A percentile compares a stretch with the other conserved stretches of the same genome.
phyloP scores from a whole-genome alignment of 2,888 invertebrate genomes.

The Xestia c-nigrum region DNA sequence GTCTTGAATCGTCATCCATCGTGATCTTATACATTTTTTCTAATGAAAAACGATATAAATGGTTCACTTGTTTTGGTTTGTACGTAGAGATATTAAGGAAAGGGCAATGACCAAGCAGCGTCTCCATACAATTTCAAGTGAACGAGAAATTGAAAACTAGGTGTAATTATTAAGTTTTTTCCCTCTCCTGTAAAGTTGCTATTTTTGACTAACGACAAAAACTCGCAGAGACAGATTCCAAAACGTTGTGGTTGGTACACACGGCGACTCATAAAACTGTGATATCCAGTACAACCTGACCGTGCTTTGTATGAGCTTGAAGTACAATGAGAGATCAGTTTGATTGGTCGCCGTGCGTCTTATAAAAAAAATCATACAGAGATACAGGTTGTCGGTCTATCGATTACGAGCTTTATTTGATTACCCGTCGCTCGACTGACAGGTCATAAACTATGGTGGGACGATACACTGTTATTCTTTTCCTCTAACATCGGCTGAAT shows the following conservation, averaged over 20 bases:
- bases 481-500: slow-evolving; percentile 33
- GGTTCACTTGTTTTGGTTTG: too few relatives aligned
- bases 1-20: too few relatives aligned
- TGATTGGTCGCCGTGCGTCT: not conserved
- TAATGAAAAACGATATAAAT: too few relatives aligned
- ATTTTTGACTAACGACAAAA: not conserved
- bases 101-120: too few relatives aligned
- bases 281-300: too few relatives aligned
- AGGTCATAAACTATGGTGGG: slow-evolving; percentile 48
- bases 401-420: slow-evolving; percentile 55
- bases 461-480: slow-evolving; percentile 50
- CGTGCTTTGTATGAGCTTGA: not conserved
- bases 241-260: not conserved
- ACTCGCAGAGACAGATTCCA: not conserved
- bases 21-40: too few relatives aligned
- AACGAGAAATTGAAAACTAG: too few relatives aligned
- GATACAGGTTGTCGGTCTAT: not conserved
- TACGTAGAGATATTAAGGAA: too few relatives aligned
- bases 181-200: not conserved
- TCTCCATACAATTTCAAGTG: too few relatives aligned
- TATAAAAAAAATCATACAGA: slow-evolving; percentile 2
- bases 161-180: too few relatives aligned
- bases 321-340: not conserved
- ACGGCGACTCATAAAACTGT: too few relatives aligned
- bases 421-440: slow-evolving; percentile 42